Conservation (phyloP, 2,888 invertebrate genomes). For the Drosophila nr. fundita region DNA sequence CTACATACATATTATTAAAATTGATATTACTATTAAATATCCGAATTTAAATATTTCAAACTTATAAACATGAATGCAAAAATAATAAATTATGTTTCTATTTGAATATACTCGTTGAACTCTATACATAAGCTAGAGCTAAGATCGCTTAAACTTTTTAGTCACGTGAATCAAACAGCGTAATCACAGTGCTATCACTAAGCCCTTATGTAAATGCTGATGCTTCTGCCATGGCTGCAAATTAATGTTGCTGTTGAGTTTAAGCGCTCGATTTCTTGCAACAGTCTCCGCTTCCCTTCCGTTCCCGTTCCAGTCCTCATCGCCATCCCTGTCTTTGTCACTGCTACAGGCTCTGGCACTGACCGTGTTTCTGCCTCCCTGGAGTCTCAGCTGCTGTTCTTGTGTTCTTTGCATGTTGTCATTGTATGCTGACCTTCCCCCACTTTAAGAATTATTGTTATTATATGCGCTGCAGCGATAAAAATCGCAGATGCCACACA, state of each 20-base stretch:
- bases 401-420: constrained; percentile 70
- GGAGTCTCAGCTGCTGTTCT: constrained; percentile 76
- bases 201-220: constrained; percentile 69
- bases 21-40: not conserved
- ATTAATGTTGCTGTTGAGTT: constrained; percentile 82
- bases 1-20: not conserved
- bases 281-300: constrained; percentile 1
- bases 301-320: not conserved
- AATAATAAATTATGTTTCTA: not conserved
- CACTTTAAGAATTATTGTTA: constrained; percentile 84
- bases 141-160: not conserved
- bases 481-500: constrained; percentile 82
- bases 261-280: constrained; percentile 70
- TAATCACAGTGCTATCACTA: constrained; percentile 45
- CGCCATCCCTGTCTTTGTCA: constrained; percentile 5
- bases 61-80: not conserved
- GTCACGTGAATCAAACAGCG: constrained; percentile 3
- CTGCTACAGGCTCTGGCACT: constrained; percentile 24
- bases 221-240: constrained; percentile 66
- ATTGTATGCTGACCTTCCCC: constrained; percentile 77
- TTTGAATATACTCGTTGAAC: not conserved
- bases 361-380: constrained; percentile 43
- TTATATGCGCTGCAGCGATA: constrained; percentile 82
- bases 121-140: not conserved
- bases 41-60: not conserved